Base-by-base conservation (phyloP, 2,113 vertebrate genomes). In the Crotalus tigris region DNA sequence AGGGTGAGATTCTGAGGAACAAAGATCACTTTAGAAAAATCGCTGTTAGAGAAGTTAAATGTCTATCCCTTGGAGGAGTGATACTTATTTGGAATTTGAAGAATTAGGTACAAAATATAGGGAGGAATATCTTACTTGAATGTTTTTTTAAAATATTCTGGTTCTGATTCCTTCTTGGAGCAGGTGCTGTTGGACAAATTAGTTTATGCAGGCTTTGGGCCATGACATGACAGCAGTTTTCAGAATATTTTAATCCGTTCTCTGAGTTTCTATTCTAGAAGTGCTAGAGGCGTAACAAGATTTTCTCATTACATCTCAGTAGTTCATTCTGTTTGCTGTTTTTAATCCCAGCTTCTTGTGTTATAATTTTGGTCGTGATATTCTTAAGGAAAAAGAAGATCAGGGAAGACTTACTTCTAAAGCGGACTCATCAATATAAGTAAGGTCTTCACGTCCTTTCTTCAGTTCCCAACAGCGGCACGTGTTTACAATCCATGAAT, bases 401-500 rank as follows among this genome's bases (percentile, higher is more conserved):
- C 12, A 15, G 26, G 59, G 24, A 51, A 64, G 90, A 49, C 4
- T 57, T 46, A 1, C 51, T 95, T 85, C 90, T 86, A 89, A 33
- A 91, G n/a, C 11, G 13, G 51, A n/a, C 24, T 53, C 69, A 64
- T 23, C n/a, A 13, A 23, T 61, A 1, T 92, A 89, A 53, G 21
- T 93, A 59, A 29, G 26, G 15, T 24, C 12, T 85, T 44, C 58
- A 59, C 86, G 86, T 92, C 93, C 33, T 91, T 93, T 91, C n/a
- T 46, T 24, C 13, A 1, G 0, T 54, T 2, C 0, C 7, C 49
- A 6, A 13, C 0, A 0, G 3, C 64, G 29, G 29, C 90, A 91
- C 94, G 91, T 93, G 46, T 95, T 93, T 95, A 44, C 91, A 93
- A 92, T 91, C 75, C 87, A 0, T 15, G 93, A 94, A 81, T 96